These are phyloP conservation scores for Astyanax mexicanus DNA, from an alignment of 2,797 vertebrate species.

Conservation along the genomic window DNA sequence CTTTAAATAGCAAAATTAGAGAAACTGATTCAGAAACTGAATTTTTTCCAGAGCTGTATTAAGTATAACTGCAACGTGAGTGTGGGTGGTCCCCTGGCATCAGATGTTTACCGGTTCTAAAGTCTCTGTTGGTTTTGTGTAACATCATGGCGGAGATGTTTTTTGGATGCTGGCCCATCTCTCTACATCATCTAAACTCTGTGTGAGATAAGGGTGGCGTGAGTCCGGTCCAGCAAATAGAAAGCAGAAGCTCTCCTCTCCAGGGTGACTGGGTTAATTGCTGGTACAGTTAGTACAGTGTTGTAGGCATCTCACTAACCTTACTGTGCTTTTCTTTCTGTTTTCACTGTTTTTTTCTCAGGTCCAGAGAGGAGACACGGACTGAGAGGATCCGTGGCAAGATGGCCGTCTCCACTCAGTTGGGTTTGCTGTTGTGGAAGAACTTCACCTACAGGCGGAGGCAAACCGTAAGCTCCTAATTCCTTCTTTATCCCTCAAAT, in stretches of 20 bases:
- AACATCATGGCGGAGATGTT: background rate
- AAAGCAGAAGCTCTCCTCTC: background rate
- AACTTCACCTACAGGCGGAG: slow-evolving; percentile 95
- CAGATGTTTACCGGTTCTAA: slow-evolving; percentile 64
- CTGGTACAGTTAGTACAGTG: background rate
- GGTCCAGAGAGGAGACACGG: slow-evolving; percentile 65
- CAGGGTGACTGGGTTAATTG: background rate
- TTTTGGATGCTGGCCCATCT: background rate
- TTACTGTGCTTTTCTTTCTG: background rate
- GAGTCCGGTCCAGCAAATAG: slow-evolving; percentile 20
- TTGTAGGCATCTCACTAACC: background rate
- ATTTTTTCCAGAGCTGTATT: too few relatives aligned
- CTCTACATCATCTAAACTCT: slow-evolving; percentile 24
- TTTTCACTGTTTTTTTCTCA: slow-evolving; percentile 21
- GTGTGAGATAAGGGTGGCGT: slow-evolving; percentile 21
- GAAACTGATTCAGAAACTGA: too few relatives aligned
- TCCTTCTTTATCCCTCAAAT: background rate
- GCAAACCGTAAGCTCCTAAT: slow-evolving; percentile 91
- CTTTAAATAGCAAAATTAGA: too few relatives aligned
- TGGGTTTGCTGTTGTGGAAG: slow-evolving; percentile 97
- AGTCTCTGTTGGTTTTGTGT: slow-evolving; percentile 66
- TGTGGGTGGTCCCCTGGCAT: background rate
- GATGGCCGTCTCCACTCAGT: slow-evolving; percentile 92
- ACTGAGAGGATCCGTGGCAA: slow-evolving; percentile 70
- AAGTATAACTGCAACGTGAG: background rate